phyloP scores from a whole-genome alignment of 2,797 vertebrate species.

The Streptopelia turtur region DNA sequence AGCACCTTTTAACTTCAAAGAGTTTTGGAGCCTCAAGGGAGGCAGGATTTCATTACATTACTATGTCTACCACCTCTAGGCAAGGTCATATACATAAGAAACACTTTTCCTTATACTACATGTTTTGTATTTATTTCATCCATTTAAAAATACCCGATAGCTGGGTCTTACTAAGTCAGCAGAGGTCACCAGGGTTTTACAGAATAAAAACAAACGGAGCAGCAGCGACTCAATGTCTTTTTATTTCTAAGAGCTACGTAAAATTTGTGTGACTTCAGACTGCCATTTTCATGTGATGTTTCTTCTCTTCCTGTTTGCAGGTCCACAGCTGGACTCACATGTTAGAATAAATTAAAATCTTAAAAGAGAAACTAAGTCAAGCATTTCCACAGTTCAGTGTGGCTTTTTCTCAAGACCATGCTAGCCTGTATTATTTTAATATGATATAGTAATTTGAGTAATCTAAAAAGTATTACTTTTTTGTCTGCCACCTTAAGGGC shows the following conservation, averaged over 20 bases:
- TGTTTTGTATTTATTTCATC: neutral
- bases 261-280: neutral
- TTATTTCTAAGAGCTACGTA: neutral
- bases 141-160: neutral
- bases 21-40: neutral
- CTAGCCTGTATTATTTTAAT: neutral
- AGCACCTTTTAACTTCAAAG: slow-evolving; percentile 22
- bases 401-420: neutral
- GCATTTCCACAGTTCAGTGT: neutral
- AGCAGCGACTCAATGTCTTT: neutral
- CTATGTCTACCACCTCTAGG: neutral
- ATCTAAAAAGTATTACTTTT: neutral
- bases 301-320: neutral
- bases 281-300: neutral
- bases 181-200: neutral
- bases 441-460: neutral
- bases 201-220: neutral
- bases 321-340: neutral
- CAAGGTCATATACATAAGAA: neutral
- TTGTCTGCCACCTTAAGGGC: neutral
- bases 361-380: neutral
- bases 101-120: neutral
- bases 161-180: neutral
- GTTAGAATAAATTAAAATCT: neutral
- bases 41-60: neutral